Evolutionary conservation across 35 echinoderm and acorn worm genomes (phyloP), one percentile per base, ranked within the genome.

Genomic region (Holothuria glaberrima): DNA sequence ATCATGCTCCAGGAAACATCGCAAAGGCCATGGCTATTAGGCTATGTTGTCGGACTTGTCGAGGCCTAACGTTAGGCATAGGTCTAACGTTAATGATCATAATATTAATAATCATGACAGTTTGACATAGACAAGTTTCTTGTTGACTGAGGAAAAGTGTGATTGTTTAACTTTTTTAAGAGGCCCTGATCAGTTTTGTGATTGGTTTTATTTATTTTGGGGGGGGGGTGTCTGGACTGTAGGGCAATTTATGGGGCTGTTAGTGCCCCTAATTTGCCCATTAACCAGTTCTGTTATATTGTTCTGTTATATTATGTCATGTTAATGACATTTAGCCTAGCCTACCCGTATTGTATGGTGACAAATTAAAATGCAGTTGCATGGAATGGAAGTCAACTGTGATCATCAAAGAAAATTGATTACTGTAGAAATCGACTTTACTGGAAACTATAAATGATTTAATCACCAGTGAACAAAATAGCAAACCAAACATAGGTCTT

Each of bases 81-180:
- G 65, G 65, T 68, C 65, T 68, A 1, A 68, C 65, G 6, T 68
- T 68, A 68, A 68, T 68, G 65, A 68, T 68, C 65, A 68, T 68
- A 68, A 68, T 68, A 68, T 68, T 68, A 68, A 68, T 68, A 68
- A 68, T 68, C 65, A 68, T 68, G 65, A 68, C 65, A 68, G 65
- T 68, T 68, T 68, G 65, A 68, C 65, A 68, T 68, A 68, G 65
- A 68, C 65, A 68, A 68, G 65, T 6, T 6, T 68, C 1, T 68
- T 1, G 65, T 68, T 68, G 65, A 68, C 6, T 1, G 65, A 68
- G 65, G n/a, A 68, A 68, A 68, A 24, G 65, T 68, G 65, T 68
- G 65, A 68, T 68, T 68, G 65, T 68, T 68, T 68, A 68, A 68
- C 65, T 68, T 68, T 68, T 68, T 68, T 68, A 68, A 7, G 65